phyloP scores from a whole-genome alignment of 2,888 invertebrate genomes.

The Drosophila mercatorum region DNA sequence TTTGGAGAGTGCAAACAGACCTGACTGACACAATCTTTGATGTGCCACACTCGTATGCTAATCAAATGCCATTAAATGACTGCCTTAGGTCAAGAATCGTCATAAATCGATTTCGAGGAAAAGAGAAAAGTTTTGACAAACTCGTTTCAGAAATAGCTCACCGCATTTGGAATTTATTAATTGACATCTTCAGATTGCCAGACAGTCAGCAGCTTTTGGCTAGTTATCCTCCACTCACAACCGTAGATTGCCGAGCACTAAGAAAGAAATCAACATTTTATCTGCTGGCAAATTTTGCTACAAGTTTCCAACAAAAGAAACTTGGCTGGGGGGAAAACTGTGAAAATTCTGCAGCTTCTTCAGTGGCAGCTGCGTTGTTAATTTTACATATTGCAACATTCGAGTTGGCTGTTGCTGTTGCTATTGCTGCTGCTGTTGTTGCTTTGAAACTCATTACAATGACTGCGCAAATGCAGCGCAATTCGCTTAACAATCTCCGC shows the following conservation, averaged over 20 bases:
- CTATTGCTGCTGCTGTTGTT: constrained; percentile 25
- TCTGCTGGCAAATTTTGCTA: constrained; percentile 14
- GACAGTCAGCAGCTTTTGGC: neutral
- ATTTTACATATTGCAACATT: constrained; percentile 72
- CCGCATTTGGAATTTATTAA: neutral
- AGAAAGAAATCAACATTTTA: neutral
- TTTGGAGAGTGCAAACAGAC: neutral
- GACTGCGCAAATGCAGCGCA: constrained; percentile 73
- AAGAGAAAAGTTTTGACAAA: constrained; percentile 10
- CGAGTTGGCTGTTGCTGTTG: constrained; percentile 39
- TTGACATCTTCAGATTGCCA: neutral
- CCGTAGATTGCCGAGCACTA: neutral
- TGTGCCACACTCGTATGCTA: neutral
- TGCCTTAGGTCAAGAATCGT: neutral
- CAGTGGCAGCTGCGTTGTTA: constrained; percentile 52
- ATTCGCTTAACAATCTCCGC: constrained; percentile 20
- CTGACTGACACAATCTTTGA: neutral
- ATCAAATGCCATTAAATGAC: neutral
- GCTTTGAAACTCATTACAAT: constrained; percentile 69
- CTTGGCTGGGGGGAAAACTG: constrained; percentile 3
- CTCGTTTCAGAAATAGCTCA: neutral
- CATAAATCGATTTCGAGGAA: neutral
- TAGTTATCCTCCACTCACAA: neutral
- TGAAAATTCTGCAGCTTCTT: constrained; percentile 32
- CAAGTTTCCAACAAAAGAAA: neutral